A percentile compares a stretch with the other conserved stretches of the same genome.
Conservation (phyloP, 2,797 vertebrate genomes). For the Protosalanx chinensis region DNA sequence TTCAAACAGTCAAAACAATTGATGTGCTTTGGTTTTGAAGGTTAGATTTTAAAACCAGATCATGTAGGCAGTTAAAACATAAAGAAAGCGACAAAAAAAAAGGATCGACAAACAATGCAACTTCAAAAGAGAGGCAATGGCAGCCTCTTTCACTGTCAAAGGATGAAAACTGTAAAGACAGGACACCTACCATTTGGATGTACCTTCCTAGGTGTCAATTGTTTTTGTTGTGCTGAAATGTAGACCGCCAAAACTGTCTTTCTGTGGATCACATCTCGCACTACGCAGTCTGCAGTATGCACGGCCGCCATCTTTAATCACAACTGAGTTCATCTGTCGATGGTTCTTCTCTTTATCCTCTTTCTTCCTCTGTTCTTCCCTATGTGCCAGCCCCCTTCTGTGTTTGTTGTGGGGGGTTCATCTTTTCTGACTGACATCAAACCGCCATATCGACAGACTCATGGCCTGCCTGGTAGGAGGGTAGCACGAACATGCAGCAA, state of each 20-base stretch:
- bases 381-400: slow-evolving; percentile 70
- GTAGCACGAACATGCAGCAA: slow-evolving; percentile 68
- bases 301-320: slow-evolving; percentile 83
- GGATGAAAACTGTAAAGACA: slow-evolving; percentile 55
- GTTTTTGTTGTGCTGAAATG: slow-evolving; percentile 63
- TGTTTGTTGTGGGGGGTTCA: slow-evolving; percentile 70
- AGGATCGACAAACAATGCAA: slow-evolving; percentile 56
- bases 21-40: slow-evolving; percentile 65
- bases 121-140: slow-evolving; percentile 46
- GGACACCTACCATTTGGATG: slow-evolving; percentile 61
- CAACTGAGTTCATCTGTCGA: slow-evolving; percentile 76
- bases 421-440: slow-evolving; percentile 77
- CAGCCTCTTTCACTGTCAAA: slow-evolving; percentile 46
- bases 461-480: slow-evolving; percentile 73
- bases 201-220: slow-evolving; percentile 60
- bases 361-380: slow-evolving; percentile 70
- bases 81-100: slow-evolving; percentile 43
- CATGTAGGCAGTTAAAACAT: slow-evolving; percentile 25
- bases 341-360: slow-evolving; percentile 71
- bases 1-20: slow-evolving; percentile 68
- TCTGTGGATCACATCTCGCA: slow-evolving; percentile 60
- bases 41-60: slow-evolving; percentile 50
- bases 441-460: slow-evolving; percentile 75
- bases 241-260: slow-evolving; percentile 67
- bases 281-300: slow-evolving; percentile 77